A percentile compares a stretch with the other conserved stretches of the same genome.
Conservation (phyloP, 2,888 invertebrate species). For the Hypselothyrea guttata region DNA sequence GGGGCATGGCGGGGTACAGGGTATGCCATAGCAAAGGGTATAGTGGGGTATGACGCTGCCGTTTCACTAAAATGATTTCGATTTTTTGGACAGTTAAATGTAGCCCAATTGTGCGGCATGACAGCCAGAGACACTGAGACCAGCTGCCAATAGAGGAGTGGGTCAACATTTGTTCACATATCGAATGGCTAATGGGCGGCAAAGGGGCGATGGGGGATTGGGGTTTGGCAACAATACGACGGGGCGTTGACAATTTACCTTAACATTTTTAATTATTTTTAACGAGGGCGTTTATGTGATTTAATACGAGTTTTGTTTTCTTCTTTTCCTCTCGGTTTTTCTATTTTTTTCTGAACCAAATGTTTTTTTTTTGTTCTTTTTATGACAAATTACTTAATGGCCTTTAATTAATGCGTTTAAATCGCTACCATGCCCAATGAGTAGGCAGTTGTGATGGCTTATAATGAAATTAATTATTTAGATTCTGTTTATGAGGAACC, state of each 20-base stretch:
- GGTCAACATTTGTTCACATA: constrained; percentile 48
- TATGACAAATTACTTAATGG: constrained; percentile 74
- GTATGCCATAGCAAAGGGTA: not conserved
- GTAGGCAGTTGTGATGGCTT: constrained; percentile 44
- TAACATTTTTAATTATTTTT: constrained; percentile 73
- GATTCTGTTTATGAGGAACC: not conserved
- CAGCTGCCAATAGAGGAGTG: constrained; percentile 40
- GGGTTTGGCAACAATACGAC: constrained; percentile 23
- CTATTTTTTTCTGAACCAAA: constrained; percentile 24
- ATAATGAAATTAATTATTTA: constrained; percentile 14
- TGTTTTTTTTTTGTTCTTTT: constrained; percentile 51
- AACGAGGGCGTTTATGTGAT: constrained; percentile 75
- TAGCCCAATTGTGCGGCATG: constrained; percentile 64
- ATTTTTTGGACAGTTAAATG: constrained; percentile 64
- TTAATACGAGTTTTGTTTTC: constrained; percentile 29
- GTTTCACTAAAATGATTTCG: constrained; percentile 68
- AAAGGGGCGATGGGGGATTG: not conserved
- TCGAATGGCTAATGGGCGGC: not conserved
- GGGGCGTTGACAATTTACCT: constrained; percentile 73
- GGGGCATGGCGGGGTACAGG: not conserved
- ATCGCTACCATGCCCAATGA: constrained; percentile 45
- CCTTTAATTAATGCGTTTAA: constrained; percentile 63
- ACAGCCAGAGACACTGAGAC: constrained; percentile 38
- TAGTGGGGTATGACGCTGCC: constrained; percentile 53
- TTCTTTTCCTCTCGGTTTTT: constrained; percentile 1